phyloP scores from a whole-genome alignment of 2,797 vertebrate species.

The Helarctos malayanus region DNA sequence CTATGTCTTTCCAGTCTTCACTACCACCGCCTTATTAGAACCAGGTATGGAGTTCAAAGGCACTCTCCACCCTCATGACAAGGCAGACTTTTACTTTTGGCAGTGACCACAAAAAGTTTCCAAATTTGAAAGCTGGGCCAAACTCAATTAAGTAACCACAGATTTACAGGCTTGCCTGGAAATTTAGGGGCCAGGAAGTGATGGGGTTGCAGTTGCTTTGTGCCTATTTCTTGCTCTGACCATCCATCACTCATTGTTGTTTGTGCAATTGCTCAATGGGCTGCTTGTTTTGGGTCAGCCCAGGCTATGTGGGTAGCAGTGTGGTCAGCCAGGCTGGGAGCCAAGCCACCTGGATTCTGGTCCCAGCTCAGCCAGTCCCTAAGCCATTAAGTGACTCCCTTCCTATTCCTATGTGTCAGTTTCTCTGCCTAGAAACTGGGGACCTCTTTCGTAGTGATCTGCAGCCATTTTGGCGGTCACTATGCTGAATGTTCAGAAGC shows the following conservation, averaged over 20 bases:
- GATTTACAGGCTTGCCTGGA: constrained; percentile 65
- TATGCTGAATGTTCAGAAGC: background rate
- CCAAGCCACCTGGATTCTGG: constrained; percentile 85
- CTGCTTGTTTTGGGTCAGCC: constrained; percentile 78
- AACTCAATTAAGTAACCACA: constrained; percentile 48
- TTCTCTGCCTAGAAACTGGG: constrained; percentile 63
- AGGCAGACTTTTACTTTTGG: constrained; percentile 50
- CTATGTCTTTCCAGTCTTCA: background rate
- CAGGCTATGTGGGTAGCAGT: constrained; percentile 79
- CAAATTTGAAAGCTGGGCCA: constrained; percentile 56
- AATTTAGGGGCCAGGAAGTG: constrained; percentile 74
- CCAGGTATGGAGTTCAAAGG: constrained; percentile 22
- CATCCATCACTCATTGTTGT: constrained; percentile 80
- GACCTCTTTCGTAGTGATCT: background rate
- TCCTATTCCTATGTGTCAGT: constrained; percentile 43
- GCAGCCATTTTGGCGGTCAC: background rate
- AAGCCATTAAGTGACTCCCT: constrained; percentile 70
- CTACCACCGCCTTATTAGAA: background rate
- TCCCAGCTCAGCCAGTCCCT: constrained; percentile 67
- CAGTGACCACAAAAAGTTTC: constrained; percentile 46
- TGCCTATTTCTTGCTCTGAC: constrained; percentile 72
- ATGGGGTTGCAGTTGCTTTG: constrained; percentile 69
- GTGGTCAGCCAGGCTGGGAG: constrained; percentile 80
- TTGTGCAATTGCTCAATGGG: constrained; percentile 82
- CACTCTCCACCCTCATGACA: background rate